Conservation (phyloP, 2,113 vertebrate genomes). For the Empidonax alnorum region DNA sequence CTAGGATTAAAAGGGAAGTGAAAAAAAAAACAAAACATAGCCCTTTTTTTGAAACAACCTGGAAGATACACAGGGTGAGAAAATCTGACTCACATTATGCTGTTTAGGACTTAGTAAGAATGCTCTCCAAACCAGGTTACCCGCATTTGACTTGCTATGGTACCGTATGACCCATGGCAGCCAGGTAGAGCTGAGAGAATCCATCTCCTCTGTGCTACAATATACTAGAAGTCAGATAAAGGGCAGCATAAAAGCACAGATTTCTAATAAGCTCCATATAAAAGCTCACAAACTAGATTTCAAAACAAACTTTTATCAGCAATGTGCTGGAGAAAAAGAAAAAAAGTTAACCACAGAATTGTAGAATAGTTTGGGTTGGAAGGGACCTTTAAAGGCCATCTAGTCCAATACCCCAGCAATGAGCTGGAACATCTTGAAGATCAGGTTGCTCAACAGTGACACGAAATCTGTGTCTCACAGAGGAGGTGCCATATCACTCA, state of each 20-base stretch:
- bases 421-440: background rate
- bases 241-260: background rate
- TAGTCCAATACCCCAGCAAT: background rate
- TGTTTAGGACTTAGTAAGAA: background rate
- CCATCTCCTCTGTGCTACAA: background rate
- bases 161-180: accelerated
- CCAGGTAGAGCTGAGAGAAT: background rate
- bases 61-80: background rate
- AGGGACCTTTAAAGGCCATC: background rate
- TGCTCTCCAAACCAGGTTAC: background rate
- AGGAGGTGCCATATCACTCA: background rate
- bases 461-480: background rate
- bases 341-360: background rate
- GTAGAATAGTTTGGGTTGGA: background rate
- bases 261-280: background rate
- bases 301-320: background rate
- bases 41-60: background rate
- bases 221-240: background rate
- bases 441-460: background rate
- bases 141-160: accelerated
- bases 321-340: background rate
- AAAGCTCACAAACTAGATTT: background rate
- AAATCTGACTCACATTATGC: background rate
- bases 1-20: background rate
- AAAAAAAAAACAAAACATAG: background rate